Percentiles rank a stretch among this genome's conserved stretches.
Conservation (phyloP, 2,113 vertebrate genomes). For the Vicugna pacos region DNA sequence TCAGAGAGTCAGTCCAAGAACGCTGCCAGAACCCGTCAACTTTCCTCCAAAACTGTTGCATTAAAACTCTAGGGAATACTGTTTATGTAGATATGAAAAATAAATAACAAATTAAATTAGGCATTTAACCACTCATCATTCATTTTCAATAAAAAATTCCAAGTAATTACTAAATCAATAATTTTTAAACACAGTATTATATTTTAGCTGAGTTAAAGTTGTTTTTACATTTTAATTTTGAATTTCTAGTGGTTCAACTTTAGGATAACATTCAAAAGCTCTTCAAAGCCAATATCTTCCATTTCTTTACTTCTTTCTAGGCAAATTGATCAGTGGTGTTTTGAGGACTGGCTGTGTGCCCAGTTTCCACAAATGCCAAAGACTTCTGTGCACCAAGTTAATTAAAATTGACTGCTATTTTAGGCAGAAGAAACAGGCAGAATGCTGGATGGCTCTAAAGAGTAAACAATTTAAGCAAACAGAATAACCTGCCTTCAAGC, state of each 20-base stretch:
- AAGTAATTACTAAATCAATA: slow-evolving; percentile 33
- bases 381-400: slow-evolving; percentile 85
- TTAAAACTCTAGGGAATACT: background rate
- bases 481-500: slow-evolving; percentile 77
- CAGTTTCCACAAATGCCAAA: slow-evolving; percentile 86
- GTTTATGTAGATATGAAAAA: slow-evolving; percentile 11
- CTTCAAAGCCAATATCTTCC: slow-evolving; percentile 79
- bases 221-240: slow-evolving; percentile 74
- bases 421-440: slow-evolving; percentile 83
- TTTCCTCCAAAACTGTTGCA: slow-evolving; percentile 41
- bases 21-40: background rate
- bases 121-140: background rate
- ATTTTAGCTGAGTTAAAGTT: background rate
- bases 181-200: background rate
- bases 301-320: slow-evolving; percentile 84
- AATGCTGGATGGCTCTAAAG: slow-evolving; percentile 83
- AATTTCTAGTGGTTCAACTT: slow-evolving; percentile 78
- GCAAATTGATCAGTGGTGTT: slow-evolving; percentile 86
- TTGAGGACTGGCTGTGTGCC: slow-evolving; percentile 86
- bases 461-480: slow-evolving; percentile 83
- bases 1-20: background rate
- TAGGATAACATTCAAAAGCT: slow-evolving; percentile 66
- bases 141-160: background rate
- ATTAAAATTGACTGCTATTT: slow-evolving; percentile 92
- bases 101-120: background rate